Conservation (phyloP, 1,140 invertebrate species). For the Lucilia sericata region DNA sequence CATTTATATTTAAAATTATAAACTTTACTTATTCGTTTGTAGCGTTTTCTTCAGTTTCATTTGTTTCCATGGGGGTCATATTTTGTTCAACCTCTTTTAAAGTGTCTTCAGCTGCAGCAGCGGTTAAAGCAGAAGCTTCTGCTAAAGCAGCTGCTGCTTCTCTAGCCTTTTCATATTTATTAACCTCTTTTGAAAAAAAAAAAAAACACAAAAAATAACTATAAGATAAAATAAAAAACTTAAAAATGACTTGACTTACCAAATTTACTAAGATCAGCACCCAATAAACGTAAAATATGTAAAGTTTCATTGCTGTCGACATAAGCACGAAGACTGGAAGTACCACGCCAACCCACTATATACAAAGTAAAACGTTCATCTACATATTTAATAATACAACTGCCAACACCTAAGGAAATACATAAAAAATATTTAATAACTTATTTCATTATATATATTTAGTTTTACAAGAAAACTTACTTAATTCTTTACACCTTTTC, state of each 20-base stretch:
- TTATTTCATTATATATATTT: background rate
- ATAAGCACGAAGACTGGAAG: conserved; percentile 86
- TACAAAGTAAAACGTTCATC: conserved; percentile 74
- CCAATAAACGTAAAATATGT: conserved; percentile 86
- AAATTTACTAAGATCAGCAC: conserved; percentile 84
- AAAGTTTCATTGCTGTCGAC: conserved; percentile 84
- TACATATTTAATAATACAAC: conserved; percentile 80
- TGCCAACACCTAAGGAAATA: conserved; percentile 74
- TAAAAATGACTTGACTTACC: conserved; percentile 68
- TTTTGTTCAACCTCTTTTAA: conserved; percentile 28
- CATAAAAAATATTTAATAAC: conserved; percentile 32
- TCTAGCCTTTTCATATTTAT: conserved; percentile 65
- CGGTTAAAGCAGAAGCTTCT: conserved; percentile 19
- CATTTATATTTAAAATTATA: background rate
- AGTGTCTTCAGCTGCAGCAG: conserved; percentile 41
- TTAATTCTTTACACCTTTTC: conserved; percentile 74
- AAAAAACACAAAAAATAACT: background rate
- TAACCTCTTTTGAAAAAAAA: conserved; percentile 53
- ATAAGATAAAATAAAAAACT: background rate
- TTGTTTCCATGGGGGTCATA: background rate
- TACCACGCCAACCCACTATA: conserved; percentile 92
- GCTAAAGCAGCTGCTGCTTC: conserved; percentile 51
- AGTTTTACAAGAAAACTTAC: conserved; percentile 67
- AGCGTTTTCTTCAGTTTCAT: background rate
- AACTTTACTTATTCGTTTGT: background rate